These are phyloP conservation scores for Macrotis lagotis DNA, from an alignment of 2,113 vertebrate genomes.

Conservation along the genomic window DNA sequence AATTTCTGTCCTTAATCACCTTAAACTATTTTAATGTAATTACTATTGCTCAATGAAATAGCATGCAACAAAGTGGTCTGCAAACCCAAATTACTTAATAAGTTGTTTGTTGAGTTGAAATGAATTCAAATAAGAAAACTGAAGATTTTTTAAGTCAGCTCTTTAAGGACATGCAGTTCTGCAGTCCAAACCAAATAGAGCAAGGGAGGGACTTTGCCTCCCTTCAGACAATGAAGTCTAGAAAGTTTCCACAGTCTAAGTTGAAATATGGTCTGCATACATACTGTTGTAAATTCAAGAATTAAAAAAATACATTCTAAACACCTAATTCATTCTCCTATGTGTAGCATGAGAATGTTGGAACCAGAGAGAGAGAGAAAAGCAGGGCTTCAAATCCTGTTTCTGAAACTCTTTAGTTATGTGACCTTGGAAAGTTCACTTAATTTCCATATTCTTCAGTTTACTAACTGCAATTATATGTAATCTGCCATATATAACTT, in stretches of 20 bases:
- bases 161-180: neutral
- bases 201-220: neutral
- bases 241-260: neutral
- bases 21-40: neutral
- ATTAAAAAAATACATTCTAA: neutral
- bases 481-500: neutral
- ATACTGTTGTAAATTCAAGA: neutral
- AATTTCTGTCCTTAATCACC: neutral
- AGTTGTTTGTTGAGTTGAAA: neutral
- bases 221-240: neutral
- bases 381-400: neutral
- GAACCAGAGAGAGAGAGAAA: neutral
- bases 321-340: neutral
- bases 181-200: neutral
- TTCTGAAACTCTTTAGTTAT: neutral
- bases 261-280: neutral
- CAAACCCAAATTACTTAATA: neutral
- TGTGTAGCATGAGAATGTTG: neutral
- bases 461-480: neutral
- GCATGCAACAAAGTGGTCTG: neutral
- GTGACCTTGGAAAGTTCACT: neutral
- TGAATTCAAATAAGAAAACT: neutral
- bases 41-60: neutral
- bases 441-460: neutral
- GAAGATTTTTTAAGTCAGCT: neutral